Percentiles rank a stretch among this genome's conserved stretches.
These are phyloP conservation scores for Seira ritae DNA, from an alignment of 2,888 invertebrate species.

Conservation along the genomic window DNA sequence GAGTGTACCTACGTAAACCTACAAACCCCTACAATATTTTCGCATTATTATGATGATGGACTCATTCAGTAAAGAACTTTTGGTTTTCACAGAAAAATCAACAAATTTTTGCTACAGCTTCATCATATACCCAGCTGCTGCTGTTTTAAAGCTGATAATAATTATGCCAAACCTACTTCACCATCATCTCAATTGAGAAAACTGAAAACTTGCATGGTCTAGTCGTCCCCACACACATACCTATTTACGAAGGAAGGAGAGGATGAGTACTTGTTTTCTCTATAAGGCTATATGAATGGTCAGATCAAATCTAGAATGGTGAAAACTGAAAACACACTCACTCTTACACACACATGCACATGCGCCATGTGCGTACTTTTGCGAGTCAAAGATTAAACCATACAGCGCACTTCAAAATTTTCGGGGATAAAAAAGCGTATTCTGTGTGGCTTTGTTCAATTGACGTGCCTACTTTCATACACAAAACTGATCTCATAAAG, in stretches of 20 bases:
- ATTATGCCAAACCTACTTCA: conserved; percentile 18
- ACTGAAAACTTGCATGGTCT: conserved; percentile 20
- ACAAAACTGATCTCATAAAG: conserved; percentile 21
- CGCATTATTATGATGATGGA: background rate
- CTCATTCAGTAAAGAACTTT: conserved; percentile 13
- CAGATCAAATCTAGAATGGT: conserved; percentile 4
- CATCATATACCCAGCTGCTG: background rate
- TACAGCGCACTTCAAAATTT: background rate
- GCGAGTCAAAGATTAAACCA: conserved; percentile 5
- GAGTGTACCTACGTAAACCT: conserved; percentile 9
- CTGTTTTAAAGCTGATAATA: conserved; percentile 5
- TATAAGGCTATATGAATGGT: background rate
- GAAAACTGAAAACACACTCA: background rate
- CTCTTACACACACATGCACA: no score
- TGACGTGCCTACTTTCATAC: background rate
- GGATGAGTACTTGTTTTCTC: conserved; percentile 12
- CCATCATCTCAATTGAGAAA: no score
- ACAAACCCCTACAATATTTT: conserved; percentile 11
- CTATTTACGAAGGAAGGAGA: background rate
- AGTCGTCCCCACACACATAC: background rate
- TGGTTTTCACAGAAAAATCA: conserved; percentile 14
- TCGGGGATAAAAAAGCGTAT: conserved; percentile 24
- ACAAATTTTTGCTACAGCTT: background rate
- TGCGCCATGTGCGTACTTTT: conserved; percentile 9
- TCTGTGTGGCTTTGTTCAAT: conserved; percentile 8